These are phyloP conservation scores for Psilopsiagon aymara DNA, from an alignment of 2,113 vertebrate genomes.

Conservation along the genomic window DNA sequence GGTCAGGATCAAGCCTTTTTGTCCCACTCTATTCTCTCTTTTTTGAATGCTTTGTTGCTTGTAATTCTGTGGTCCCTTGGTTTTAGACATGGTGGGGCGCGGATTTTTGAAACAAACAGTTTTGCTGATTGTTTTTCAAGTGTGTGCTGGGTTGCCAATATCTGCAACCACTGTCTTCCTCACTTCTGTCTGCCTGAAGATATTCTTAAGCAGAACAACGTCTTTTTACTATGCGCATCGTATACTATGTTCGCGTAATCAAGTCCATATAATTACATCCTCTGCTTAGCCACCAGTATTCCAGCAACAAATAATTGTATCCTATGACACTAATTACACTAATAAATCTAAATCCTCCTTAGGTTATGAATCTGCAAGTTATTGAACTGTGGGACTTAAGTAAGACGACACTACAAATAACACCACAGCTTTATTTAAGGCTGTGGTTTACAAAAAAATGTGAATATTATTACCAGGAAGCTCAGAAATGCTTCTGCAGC, in stretches of 20 bases:
- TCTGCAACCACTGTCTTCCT: not conserved
- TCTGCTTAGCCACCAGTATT: not conserved
- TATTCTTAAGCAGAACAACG: not conserved
- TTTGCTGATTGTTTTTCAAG: not conserved
- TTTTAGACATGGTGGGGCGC: fast-evolving
- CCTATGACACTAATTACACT: not conserved
- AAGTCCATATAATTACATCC: not conserved
- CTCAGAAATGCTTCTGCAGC: not conserved
- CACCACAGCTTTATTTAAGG: not conserved
- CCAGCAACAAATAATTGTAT: not conserved
- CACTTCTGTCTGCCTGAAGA: not conserved
- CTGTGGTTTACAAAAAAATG: not conserved
- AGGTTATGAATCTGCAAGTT: not conserved
- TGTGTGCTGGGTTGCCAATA: not conserved
- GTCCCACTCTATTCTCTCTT: not conserved
- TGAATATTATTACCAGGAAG: not conserved
- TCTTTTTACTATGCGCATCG: not conserved
- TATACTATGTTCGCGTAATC: not conserved
- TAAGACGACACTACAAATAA: not conserved
- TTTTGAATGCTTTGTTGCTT: not conserved
- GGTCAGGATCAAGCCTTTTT: not conserved
- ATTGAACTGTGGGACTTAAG: not conserved
- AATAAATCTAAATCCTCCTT: not conserved
- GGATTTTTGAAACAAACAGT: not conserved
- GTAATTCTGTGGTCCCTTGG: not conserved